Conservation (phyloP, 2,888 invertebrate species). For the Sinodicranocentrus sp. region DNA sequence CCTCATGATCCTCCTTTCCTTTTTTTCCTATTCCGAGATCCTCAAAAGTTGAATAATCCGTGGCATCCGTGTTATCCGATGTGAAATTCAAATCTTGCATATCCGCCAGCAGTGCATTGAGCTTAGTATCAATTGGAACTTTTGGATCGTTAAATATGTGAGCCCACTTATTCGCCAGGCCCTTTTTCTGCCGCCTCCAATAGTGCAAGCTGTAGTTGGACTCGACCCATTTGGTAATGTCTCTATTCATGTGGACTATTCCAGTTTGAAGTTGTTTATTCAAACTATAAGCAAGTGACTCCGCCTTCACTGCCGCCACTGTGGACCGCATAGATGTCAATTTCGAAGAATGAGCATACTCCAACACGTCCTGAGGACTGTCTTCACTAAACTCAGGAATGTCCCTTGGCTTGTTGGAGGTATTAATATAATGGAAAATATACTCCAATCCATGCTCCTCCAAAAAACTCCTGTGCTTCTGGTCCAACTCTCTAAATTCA, state of each 20-base stretch:
- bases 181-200: neutral
- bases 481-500: slow-evolving; percentile 13
- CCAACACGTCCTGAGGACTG: neutral
- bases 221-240: neutral
- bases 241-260: neutral
- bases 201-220: neutral
- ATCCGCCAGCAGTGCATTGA: slow-evolving; percentile 7
- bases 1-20: neutral
- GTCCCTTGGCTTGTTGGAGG: slow-evolving; percentile 11
- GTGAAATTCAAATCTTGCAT: neutral
- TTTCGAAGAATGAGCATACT: neutral
- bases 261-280: too few species aligned
- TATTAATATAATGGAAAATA: slow-evolving; percentile 24
- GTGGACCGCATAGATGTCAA: neutral
- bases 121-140: neutral
- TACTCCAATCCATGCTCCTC: neutral
- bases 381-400: neutral
- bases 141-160: neutral
- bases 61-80: neutral
- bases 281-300: neutral
- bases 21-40: neutral
- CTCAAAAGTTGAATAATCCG: neutral
- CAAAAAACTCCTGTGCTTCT: neutral
- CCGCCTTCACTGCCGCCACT: neutral
- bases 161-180: neutral